Percentiles rank a stretch among this genome's conserved stretches.
Conservation (phyloP, 2,797 vertebrate species). For the Sciaenops ocellatus region DNA sequence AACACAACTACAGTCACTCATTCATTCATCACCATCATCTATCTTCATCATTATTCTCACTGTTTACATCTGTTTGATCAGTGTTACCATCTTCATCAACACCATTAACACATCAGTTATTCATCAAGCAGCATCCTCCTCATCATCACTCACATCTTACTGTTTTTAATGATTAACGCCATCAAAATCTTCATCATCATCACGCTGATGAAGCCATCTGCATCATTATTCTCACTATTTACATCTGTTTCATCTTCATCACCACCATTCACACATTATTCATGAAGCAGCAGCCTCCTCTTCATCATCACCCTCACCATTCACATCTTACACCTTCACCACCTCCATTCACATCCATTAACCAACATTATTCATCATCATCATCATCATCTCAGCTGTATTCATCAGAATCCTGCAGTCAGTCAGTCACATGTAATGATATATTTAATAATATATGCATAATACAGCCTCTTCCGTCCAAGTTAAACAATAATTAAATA, state of each 20-base stretch:
- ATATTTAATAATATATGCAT: not conserved
- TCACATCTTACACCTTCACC: not conserved
- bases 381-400: not conserved
- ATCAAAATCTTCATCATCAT: not conserved
- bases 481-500: slow-evolving; percentile 4
- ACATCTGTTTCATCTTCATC: not conserved
- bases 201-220: not conserved
- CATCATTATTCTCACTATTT: not conserved
- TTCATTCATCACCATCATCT: not conserved
- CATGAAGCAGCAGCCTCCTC: too few relatives aligned
- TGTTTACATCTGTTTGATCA: too few relatives aligned
- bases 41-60: not conserved
- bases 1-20: not conserved
- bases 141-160: not conserved
- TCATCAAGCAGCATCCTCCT: too few relatives aligned
- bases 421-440: not conserved
- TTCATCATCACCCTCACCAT: not conserved
- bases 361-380: not conserved
- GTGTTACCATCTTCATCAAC: not conserved
- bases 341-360: not conserved
- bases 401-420: slow-evolving; percentile 2
- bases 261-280: not conserved
- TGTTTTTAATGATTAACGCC: not conserved
- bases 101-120: too few relatives aligned
- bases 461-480: not conserved